phyloP scores from a whole-genome alignment of 2,797 vertebrate species.

The Knipowitschia caucasica region DNA sequence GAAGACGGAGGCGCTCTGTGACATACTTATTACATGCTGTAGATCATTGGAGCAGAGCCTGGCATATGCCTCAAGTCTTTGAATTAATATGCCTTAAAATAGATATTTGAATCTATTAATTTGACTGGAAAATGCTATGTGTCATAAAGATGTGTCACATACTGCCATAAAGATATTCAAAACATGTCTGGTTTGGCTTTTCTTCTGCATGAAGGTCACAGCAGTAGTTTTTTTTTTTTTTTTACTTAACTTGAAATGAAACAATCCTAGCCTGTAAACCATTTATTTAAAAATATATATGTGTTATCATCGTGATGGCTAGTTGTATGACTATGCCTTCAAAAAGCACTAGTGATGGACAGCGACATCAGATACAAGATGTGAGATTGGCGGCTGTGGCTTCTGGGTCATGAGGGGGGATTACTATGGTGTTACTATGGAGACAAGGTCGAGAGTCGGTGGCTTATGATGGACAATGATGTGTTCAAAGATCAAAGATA shows the following conservation, averaged over 20 bases:
- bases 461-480: constrained; percentile 43
- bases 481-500: constrained; percentile 32
- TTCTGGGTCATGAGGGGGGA: constrained; percentile 36
- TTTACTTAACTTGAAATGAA: no score
- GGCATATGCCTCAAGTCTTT: constrained; percentile 9
- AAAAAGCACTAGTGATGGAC: constrained; percentile 44
- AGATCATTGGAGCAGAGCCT: constrained; percentile 38
- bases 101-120: neutral
- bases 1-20: constrained; percentile 34
- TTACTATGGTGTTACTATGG: constrained; percentile 58
- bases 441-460: constrained; percentile 39
- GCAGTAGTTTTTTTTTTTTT: no score
- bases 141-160: neutral
- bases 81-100: constrained; percentile 21
- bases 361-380: constrained; percentile 48
- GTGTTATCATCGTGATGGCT: no score
- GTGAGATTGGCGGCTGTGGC: constrained; percentile 34
- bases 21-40: constrained; percentile 44
- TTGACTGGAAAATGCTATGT: neutral
- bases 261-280: no score
- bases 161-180: no score
- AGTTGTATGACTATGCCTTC: no score
- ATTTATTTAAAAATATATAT: no score
- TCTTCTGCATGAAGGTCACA: constrained; percentile 12
- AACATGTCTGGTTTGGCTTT: neutral